Percentiles rank a stretch among this genome's conserved stretches.
These are phyloP conservation scores for Macroglossus sobrinus DNA, from an alignment of 2,113 vertebrate genomes.

Conservation along the genomic window DNA sequence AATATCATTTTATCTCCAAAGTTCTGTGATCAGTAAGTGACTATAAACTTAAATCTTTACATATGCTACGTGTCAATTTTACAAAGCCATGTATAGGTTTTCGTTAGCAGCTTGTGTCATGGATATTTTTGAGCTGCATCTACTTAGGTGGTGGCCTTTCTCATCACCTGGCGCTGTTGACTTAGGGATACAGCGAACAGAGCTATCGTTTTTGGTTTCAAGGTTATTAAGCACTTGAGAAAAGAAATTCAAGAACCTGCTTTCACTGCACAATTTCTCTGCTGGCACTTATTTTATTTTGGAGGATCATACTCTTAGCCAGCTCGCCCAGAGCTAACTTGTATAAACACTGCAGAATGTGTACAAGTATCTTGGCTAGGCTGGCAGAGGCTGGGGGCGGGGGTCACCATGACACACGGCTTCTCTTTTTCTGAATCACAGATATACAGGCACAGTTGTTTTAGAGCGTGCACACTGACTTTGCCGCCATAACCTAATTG, in stretches of 20 bases:
- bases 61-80: background rate
- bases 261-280: conserved; percentile 32
- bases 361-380: background rate
- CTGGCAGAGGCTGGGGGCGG: background rate
- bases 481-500: conserved; percentile 17
- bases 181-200: background rate
- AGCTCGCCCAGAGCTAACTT: conserved; percentile 31
- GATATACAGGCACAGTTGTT: background rate
- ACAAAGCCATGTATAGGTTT: background rate
- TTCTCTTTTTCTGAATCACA: conserved; percentile 37
- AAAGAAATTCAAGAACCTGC: conserved; percentile 57
- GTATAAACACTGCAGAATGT: conserved; percentile 23
- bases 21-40: background rate
- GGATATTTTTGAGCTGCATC: background rate
- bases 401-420: background rate
- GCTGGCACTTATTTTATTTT: conserved; percentile 22
- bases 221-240: conserved; percentile 33
- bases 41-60: background rate
- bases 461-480: background rate
- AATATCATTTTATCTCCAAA: background rate
- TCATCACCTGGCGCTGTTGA: background rate
- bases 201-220: conserved; percentile 34
- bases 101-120: background rate
- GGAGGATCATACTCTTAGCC: background rate
- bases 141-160: background rate